Evolutionary conservation across 2,888 invertebrate genomes (phyloP), one percentile per base, ranked within the genome.

Genomic region (Chrysolina haemoptera): DNA sequence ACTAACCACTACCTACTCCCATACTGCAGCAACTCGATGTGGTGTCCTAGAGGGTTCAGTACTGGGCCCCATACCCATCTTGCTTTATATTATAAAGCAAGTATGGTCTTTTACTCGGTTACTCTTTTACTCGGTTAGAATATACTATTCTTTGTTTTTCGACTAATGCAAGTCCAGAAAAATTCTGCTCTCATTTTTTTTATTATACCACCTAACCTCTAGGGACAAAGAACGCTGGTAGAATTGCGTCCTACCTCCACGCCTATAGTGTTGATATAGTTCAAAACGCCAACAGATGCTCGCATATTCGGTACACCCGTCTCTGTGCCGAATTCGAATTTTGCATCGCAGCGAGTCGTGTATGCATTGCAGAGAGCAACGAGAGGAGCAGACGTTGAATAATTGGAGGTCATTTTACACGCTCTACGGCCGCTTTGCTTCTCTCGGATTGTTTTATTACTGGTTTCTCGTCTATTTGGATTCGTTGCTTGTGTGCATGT

Each of bases 201-300:
- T 27, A 5, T 27, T 27, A 27, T 27, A 5, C 27, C 27, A 27
- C 27, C 27, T 27, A 27, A 27, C 27, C 35, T 35, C 35, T 3
- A 6, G 0, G 8, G 8, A 48, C 48, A 48, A 16, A 16, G 6
- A 16, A 5, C n/a, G 16, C 8, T 43, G 14, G 35, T 43, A 12
- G 50, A 50, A 16, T 50, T 16, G 18, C n/a, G n/a, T 9, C 1
- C 8, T 27, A 59, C 22, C n/a, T 12, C 35, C n/a, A 27, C 59
- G 14, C 59, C 35, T 59, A 59, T 18, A 14, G 22, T 59, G 1
- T 59, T 35, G 35, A 59, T 53, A 67, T 35, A 14, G 11, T 55
- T 35, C 48, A 35, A 55, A 67, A 40, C 27, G 2, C 40, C 20
- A 67, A 67, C 73, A 73, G 73, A 73, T 65, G 70, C 65, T 73